Base-by-base conservation (phyloP, 2,797 vertebrate genomes). In the Anguilla obscura region DNA sequence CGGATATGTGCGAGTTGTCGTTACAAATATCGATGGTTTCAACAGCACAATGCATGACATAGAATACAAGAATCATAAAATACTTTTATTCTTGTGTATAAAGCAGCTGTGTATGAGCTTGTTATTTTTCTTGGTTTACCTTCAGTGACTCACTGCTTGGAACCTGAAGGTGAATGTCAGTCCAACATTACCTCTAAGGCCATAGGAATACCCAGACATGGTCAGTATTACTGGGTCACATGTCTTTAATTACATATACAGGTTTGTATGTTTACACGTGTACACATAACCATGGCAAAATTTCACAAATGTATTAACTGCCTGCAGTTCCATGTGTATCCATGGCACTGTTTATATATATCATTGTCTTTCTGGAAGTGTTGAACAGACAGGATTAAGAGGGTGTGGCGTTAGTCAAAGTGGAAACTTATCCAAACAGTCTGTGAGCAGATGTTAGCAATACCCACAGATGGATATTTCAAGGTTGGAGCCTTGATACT, bases 401-500 rank as follows among this genome's bases (percentile, higher is more conserved):
- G 69, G 74, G 74, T 79, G 33, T 79, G 74, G 74, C 45, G 36
- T 36, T 76, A 36, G 5, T 76, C 71, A 79, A 79, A 16, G 14
- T 79, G 74, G 36, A 36, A 79, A 79, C 36, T 40, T 40, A 16
- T 79, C 74, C 74, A 79, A 79, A 45, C 74, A 40, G 33, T 79
- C 74, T 12, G 4, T 45, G 33, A 79, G 33, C 74, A 79, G 74
- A 79, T 79, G 74, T 79, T 45, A 27, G 74, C 36, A 79, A 79
- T 79, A 40, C 74, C 74, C 33, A 79, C 30, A 40, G 36, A 79
- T 40, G 74, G 33, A 79, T 79, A 79, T 79, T 79, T 79, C 33
- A 79, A 79, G 69, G 69, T 33, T 79, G 33, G 74, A 45, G 36
- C 74, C 16, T 79, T 79, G 33, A 79, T 79, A 7, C 27, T 30